Evolutionary conservation across 1,140 invertebrate genomes (phyloP), one percentile per base, ranked within the genome.

Genomic region (Zaprionus taronus): DNA sequence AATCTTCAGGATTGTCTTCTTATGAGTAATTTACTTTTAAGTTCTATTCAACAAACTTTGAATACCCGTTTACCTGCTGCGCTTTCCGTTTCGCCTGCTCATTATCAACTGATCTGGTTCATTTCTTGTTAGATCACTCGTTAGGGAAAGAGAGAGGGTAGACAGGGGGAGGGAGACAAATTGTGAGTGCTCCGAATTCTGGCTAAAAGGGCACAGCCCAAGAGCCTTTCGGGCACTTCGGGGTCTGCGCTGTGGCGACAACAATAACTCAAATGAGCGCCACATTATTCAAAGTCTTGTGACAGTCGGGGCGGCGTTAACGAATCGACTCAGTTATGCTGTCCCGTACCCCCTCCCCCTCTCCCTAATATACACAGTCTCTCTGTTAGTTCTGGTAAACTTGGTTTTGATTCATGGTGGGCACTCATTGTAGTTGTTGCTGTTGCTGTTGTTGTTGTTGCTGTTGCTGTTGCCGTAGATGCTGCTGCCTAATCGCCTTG

Each of bases 251-350:
- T 31, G 3, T 57, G 78, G 84, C 68, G 71, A 89, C 79, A 76
- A 87, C 85, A 79, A 87, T 87, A 87, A 90, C 89, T 89, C 84
- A 89, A 89, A 90, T 84, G 81, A 78, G 75, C 77, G 79, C 78
- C 80, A 75, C 84, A 87, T 89, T 83, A 87, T 82, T 87, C 74
- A 89, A 90, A 71, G 81, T 72, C 77, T 73, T 44, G 57, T 81
- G 82, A 84, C 82, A 85, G 63, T 78, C 71, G 51, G 36, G 63
- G 47, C 82, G 64, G 79, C 65, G 82, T 62, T 83, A 84, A 81
- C 81, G 81, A 84, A 84, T 70, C 75, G 63, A 77, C 70, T 66
- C 70, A 77, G 69, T 72, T 70, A 62, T 47, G 47, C 34, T 15
- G 6, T 7, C 53, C 6, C 69, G 12, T 24, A 11, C 49, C 22